phyloP scores from a whole-genome alignment of 1,140 invertebrate genomes.

The Anastrepha ludens region DNA sequence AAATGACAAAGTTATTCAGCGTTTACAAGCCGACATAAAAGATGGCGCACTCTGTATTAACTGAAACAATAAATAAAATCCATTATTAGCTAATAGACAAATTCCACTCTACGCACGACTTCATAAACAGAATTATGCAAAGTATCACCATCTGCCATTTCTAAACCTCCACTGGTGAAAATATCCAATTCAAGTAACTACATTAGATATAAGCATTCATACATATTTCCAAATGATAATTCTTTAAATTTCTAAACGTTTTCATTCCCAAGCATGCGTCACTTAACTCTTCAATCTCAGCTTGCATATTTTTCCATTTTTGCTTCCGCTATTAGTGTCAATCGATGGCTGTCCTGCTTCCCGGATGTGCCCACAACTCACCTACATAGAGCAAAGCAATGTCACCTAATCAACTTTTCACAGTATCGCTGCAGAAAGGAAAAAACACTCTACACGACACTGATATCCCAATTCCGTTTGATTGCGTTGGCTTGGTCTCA shows the following conservation, averaged over 20 bases:
- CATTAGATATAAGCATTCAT: no score
- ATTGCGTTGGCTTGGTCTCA: neutral
- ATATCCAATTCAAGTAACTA: no score
- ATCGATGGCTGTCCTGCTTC: neutral
- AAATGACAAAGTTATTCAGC: no score
- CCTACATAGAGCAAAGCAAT: neutral
- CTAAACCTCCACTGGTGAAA: no score
- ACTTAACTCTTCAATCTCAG: neutral
- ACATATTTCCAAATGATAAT: no score
- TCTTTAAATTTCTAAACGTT: neutral
- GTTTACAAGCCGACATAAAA: no score
- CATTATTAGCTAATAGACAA: no score
- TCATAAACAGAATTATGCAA: no score
- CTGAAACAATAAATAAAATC: no score
- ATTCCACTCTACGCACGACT: no score
- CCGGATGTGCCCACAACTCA: slow-evolving; percentile 20
- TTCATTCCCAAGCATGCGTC: neutral
- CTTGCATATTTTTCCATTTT: neutral
- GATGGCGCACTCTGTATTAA: no score
- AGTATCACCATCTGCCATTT: no score
- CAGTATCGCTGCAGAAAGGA: neutral
- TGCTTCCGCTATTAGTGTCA: neutral
- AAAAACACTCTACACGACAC: neutral
- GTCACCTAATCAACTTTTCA: neutral
- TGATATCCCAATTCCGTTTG: neutral